Evolutionary conservation across 2,797 vertebrate genomes (phyloP), one percentile per base, ranked within the genome.

Genomic region (Iguana delicatissima): DNA sequence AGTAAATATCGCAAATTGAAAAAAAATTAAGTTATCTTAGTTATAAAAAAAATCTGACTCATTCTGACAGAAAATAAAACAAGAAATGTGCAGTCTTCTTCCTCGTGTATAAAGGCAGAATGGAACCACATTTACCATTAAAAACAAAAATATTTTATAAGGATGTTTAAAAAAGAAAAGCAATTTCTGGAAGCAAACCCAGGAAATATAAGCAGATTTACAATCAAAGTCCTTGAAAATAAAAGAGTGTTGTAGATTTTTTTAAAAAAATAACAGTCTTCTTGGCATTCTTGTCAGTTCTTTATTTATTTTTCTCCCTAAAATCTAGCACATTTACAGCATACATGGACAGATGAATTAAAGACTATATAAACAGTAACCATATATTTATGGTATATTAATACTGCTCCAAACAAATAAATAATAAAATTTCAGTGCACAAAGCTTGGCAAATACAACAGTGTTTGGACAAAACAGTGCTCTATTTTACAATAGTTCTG

Each of bases 381-480:
- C 93, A 91, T 96, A 93, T 95, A 93, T 96, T 96, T 96, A 96
- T 96, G 94, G 95, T 96, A 96, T 97, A 96, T 96, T 96, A 98
- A 98, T 96, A 97, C 97, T 97, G 97, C 94, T 95, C 81, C 97
- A 96, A 97, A 92, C 96, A 98, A 98, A 98, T 98, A 98, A 98
- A 98, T 98, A 98, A 97, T 98, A 52, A 97, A 96, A 95, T 92
- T 96, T 94, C 91, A 97, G 96, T 95, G 96, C 97, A 97, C 95
- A 94, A 97, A 97, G 97, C 95, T 97, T 97, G 96, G 97, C 96
- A 97, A 96, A 93, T 96, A 97, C 97, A 98, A 93, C 89, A 52
- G 91, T 94, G 91, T 95, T 91, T 95, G 95, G 96, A 97, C 94
- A 95, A 96, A 96, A 95, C 92, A 57, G 92, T 95, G 92, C 93